Base-by-base conservation (phyloP, 2,797 vertebrate genomes). In the Dendrocincla fuliginosa region DNA sequence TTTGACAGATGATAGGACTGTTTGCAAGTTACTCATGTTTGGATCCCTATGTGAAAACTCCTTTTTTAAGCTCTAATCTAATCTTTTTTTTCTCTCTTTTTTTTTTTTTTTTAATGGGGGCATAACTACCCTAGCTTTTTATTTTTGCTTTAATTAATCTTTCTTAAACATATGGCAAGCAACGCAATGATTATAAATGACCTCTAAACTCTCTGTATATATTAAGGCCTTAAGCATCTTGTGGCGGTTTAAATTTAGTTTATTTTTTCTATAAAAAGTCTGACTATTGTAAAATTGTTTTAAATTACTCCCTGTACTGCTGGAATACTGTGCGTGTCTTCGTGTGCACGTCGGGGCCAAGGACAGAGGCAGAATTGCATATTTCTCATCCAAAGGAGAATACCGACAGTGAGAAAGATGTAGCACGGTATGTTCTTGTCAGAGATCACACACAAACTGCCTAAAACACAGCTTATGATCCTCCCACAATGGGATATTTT, bases 401-500 rank as follows among this genome's bases (percentile, higher is more conserved):
- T 60, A 35, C 78, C 86, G 74, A 64, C 55, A 94, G 70, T 5
- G 18, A 84, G 86, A 87, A 91, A 94, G 47, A 87, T 57, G 47
- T 70, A 92, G 87, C 68, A 64, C 84, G 59, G 86, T 39, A 61
- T 89, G 85, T 96, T 90, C 71, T 86, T 73, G 92, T 95, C 78
- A 95, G 57, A 96, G 94, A 94, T 84, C 82, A 96, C 68, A 94
- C 74, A 74, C 76, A 91, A 80, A 89, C 71, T 92, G 77, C 64
- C 85, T 94, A 77, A 95, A 67, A 88, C 39, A 65, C 88, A 95
- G 93, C 68, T 88, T 83, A 56, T 55, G 92, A 87, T 97, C 91
- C 89, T 97, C 96, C 94, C 84, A 95, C 89, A 76, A 92, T 56
- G 79, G 80, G 95, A 95, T 95, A 94, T 96, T 97, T 97, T 96